A percentile compares a stretch with the other conserved stretches of the same genome.
These are phyloP conservation scores for Ageneiosus marmoratus DNA, from an alignment of 2,113 vertebrate species.

Conservation along the genomic window DNA sequence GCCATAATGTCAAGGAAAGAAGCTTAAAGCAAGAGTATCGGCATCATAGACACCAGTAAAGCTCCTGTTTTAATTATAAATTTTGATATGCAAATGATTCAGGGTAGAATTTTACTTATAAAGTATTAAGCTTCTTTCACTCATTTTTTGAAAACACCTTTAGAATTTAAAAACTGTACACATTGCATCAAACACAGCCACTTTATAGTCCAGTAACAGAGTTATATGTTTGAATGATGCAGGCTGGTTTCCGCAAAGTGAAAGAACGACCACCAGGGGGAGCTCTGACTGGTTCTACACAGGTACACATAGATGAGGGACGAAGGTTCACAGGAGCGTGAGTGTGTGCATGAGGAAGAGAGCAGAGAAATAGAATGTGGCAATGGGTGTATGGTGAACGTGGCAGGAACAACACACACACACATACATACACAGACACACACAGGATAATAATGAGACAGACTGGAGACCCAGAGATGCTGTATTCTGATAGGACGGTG, in stretches of 20 bases:
- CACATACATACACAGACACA: neutral
- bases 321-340: neutral
- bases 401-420: slow-evolving; percentile 3
- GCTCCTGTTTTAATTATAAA: neutral
- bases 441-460: slow-evolving; percentile 18
- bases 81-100: neutral
- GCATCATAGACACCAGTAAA: neutral
- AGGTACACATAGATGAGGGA: slow-evolving; percentile 14
- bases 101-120: neutral
- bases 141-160: too few relatives aligned
- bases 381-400: neutral
- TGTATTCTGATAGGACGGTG: slow-evolving; percentile 36
- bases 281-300: neutral
- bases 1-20: too few relatives aligned
- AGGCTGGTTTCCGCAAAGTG: neutral
- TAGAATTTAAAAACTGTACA: neutral
- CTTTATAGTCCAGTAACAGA: neutral
- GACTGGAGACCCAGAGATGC: slow-evolving; percentile 50
- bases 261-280: slow-evolving; percentile 1
- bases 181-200: neutral
- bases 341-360: neutral
- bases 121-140: neutral
- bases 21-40: too few relatives aligned
- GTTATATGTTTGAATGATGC: neutral
- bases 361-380: neutral